A percentile compares a stretch with the other conserved stretches of the same genome.
These are phyloP conservation scores for Hystrix cristata DNA, from an alignment of 2,113 vertebrate species.

Conservation along the genomic window DNA sequence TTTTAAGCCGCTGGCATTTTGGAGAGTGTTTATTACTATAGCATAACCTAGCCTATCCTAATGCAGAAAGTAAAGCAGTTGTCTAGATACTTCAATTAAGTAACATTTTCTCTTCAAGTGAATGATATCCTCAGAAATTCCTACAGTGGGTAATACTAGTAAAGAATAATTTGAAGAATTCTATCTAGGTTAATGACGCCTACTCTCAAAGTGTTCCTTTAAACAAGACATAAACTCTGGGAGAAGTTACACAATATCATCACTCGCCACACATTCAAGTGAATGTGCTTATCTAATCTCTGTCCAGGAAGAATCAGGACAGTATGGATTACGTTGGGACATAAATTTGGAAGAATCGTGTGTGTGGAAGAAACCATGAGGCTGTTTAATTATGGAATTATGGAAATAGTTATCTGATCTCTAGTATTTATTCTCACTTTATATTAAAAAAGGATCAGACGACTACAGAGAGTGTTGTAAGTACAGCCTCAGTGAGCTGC, in stretches of 20 bases:
- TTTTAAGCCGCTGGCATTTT: neutral
- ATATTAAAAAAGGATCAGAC: neutral
- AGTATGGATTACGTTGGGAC: neutral
- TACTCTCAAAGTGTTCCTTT: neutral
- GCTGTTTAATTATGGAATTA: constrained; percentile 25
- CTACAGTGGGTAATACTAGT: neutral
- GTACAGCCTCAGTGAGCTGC: neutral
- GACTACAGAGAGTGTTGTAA: neutral
- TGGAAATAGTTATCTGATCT: neutral
- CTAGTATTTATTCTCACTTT: neutral
- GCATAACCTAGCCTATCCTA: constrained; percentile 25
- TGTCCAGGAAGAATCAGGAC: constrained; percentile 24
- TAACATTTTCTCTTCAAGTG: constrained; percentile 4
- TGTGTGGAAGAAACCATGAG: neutral
- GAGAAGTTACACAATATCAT: constrained; percentile 4
- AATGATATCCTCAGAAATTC: neutral
- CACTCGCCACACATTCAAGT: neutral
- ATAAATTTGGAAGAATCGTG: constrained; percentile 9
- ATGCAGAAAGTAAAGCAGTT: neutral
- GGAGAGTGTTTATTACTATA: neutral
- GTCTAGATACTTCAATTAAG: constrained; percentile 1
- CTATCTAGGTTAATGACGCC: neutral
- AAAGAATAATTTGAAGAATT: constrained; percentile 12
- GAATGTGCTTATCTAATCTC: neutral
- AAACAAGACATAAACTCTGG: neutral